Base-by-base conservation (phyloP, 2,113 vertebrate genomes). In the Callipepla squamata region DNA sequence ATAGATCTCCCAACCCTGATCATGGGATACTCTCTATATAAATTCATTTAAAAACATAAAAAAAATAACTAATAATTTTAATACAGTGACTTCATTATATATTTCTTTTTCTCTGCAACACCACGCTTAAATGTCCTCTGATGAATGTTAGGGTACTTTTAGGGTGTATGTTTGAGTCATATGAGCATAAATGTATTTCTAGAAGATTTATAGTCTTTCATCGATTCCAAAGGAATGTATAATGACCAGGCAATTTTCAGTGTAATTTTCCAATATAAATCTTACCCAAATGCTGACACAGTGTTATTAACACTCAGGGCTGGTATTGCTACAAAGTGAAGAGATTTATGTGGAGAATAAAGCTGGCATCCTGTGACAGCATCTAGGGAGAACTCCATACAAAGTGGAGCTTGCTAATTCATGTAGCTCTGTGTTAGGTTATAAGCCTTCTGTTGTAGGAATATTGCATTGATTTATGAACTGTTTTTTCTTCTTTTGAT, bases 271-370 rank as follows among this genome's bases (percentile, higher is more conserved):
- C 89, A 80, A 16, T 48, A 72, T 80, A 84, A 87, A 95, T 93
- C 62, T 91, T 67, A 67, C 32, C 22, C 48, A 72, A 94, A 70
- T 81, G 36, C 87, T 93, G 95, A 89, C 53, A 17, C 40, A 61
- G 69, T 65, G 44, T 87, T 80, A 92, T 95, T 94, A 92, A 92
- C 73, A 78, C 74, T 42, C 73, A 42, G 22, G 53, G 59, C 51
- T 90, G 74, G 55, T 68, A 47, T 86, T 66, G 83, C 42, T 94
- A 79, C 51, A 48, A 55, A 62, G 45, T 72, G 73, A 87, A 59
- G 80, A 85, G 85, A 94, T 94, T 97, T 94, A 95, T 93, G 89
- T 66, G 76, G 19, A 92, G 91, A 90, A 93, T 94, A 88, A 94
- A 91, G 68, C 38, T 74, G 61, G 73, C 47, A 91, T 85, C 61